Percentiles rank a stretch among this genome's conserved stretches.
Conservation (phyloP, 1,140 invertebrate species). For the Pentalonia nigronervosa region DNA sequence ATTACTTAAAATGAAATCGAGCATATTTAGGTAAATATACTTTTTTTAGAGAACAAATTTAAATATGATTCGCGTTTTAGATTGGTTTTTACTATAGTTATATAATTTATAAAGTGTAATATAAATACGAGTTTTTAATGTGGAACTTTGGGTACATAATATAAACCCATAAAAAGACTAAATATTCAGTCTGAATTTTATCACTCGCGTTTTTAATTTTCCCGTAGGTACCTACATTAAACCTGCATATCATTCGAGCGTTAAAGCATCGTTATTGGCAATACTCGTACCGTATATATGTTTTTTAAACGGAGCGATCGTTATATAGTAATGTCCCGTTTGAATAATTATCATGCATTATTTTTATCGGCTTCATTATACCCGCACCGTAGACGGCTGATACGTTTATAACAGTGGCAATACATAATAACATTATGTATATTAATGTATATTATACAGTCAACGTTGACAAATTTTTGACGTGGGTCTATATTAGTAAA, state of each 20-base stretch:
- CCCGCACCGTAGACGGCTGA: background rate
- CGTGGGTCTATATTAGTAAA: background rate
- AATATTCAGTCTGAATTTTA: background rate
- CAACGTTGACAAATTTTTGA: background rate
- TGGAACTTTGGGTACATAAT: background rate
- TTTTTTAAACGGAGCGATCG: background rate
- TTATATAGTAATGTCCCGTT: background rate
- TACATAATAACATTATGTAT: background rate
- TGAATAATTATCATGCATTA: slow-evolving; percentile 2
- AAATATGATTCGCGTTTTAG: background rate
- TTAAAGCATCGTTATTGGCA: too few relatives aligned
- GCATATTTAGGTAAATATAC: background rate
- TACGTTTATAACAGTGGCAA: background rate
- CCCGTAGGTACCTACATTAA: background rate
- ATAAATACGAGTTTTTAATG: background rate
- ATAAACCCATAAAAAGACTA: background rate
- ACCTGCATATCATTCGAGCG: background rate
- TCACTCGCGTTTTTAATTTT: background rate
- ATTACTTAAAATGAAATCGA: background rate
- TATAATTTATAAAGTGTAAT: background rate
- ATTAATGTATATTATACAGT: background rate
- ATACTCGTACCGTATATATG: background rate
- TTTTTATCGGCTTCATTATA: background rate
- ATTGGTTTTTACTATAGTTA: background rate
- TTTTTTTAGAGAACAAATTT: background rate